Conservation (phyloP, 2,113 vertebrate species). For the Chascanopsetta lugubris region DNA sequence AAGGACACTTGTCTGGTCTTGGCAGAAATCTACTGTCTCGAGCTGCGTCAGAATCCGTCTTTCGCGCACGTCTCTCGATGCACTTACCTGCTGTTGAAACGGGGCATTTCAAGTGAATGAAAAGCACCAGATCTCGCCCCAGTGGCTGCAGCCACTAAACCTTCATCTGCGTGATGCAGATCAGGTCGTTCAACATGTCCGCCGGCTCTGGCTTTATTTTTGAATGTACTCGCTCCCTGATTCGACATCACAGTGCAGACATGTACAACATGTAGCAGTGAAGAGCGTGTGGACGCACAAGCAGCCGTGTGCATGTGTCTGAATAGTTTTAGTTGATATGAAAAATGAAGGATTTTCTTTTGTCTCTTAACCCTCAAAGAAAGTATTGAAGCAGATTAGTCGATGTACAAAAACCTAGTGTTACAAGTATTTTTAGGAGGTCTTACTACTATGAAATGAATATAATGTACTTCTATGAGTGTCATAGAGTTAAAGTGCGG, state of each 20-base stretch:
- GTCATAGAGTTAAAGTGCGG: slow-evolving; percentile 68
- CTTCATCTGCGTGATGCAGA: no score
- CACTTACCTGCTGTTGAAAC: no score
- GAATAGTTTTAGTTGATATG: slow-evolving; percentile 31
- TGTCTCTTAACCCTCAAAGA: slow-evolving; percentile 56
- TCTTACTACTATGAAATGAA: slow-evolving; percentile 68
- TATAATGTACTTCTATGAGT: slow-evolving; percentile 60
- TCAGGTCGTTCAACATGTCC: slow-evolving; percentile 7
- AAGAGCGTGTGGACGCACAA: slow-evolving; percentile 14
- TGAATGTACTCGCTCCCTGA: slow-evolving; percentile 62
- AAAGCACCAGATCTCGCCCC: no score
- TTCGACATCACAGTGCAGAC: slow-evolving; percentile 52
- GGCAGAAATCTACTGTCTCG: no score
- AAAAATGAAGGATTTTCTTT: slow-evolving; percentile 50
- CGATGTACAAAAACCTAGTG: slow-evolving; percentile 53
- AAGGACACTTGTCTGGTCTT: no score
- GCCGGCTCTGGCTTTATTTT: slow-evolving; percentile 42
- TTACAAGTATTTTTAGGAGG: slow-evolving; percentile 65
- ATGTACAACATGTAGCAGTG: slow-evolving; percentile 46
- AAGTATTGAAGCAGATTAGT: slow-evolving; percentile 51
- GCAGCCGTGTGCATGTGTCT: slow-evolving; percentile 9
- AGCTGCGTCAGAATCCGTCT: no score
- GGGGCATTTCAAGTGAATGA: no score
- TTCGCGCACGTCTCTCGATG: no score
- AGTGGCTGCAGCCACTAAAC: no score